These are phyloP conservation scores for Arion vulgaris DNA, from an alignment of 1,140 invertebrate species.

Conservation along the genomic window DNA sequence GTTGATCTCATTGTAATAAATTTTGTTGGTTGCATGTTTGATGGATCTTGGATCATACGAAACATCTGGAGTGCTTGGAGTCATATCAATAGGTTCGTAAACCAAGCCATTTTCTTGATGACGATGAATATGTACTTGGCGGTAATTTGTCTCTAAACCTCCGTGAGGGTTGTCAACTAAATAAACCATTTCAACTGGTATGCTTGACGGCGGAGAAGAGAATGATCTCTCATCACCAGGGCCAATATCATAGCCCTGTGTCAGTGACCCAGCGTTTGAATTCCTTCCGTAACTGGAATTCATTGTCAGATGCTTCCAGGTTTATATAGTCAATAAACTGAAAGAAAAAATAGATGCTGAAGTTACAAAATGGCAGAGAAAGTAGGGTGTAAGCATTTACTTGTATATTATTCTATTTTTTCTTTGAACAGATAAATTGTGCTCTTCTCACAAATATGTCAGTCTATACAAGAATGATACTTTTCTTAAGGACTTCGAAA, in stretches of 20 bases:
- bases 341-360: too few species aligned
- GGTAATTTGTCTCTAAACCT: not conserved
- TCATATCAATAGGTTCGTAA: slow-evolving; percentile 12
- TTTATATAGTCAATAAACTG: too few species aligned
- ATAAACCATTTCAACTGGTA: not conserved
- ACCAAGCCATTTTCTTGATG: not conserved
- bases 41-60: not conserved
- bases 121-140: not conserved
- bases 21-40: not conserved
- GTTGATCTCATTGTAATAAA: not conserved
- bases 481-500: too few species aligned
- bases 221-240: slow-evolving; percentile 12
- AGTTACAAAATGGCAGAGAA: too few species aligned
- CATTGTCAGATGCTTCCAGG: too few species aligned
- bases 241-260: slow-evolving; percentile 13
- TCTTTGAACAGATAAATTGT: too few species aligned
- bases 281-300: too few species aligned
- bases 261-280: not conserved
- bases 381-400: too few species aligned
- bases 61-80: not conserved
- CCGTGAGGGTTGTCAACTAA: not conserved
- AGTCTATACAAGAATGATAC: too few species aligned
- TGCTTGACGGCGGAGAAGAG: not conserved
- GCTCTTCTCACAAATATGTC: too few species aligned
- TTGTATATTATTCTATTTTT: too few species aligned